Percentiles rank a stretch among this genome's conserved stretches.
These are phyloP conservation scores for Jaculus jaculus DNA, from an alignment of 2,113 vertebrate species.

Conservation along the genomic window DNA sequence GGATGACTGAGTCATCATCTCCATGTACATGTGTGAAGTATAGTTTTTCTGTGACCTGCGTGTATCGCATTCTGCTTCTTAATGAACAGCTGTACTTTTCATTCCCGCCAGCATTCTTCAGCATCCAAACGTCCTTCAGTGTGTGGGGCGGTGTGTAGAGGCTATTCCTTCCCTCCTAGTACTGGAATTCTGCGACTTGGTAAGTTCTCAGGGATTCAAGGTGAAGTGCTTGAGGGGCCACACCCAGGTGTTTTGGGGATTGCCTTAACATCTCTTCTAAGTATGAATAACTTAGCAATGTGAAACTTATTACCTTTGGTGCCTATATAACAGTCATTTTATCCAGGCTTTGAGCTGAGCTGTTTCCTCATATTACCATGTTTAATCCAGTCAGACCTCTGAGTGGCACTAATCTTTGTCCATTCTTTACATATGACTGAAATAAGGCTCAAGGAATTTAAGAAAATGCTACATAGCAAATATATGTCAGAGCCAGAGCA, in stretches of 20 bases:
- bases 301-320: not conserved
- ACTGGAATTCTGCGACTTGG: conserved; percentile 98
- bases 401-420: not conserved
- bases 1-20: too few relatives aligned
- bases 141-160: conserved; percentile 95
- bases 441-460: not conserved
- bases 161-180: conserved; percentile 95
- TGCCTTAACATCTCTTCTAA: not conserved
- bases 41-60: too few relatives aligned
- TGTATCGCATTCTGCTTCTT: not conserved
- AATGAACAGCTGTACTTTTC: conserved; percentile 9
- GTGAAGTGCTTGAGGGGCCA: not conserved
- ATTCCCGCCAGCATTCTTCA: conserved; percentile 84
- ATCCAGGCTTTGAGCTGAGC: not conserved
- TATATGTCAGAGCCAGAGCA: not conserved
- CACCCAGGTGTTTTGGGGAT: not conserved
- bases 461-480: not conserved
- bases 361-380: not conserved
- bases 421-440: not conserved
- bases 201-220: conserved; percentile 83
- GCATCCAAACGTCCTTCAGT: conserved; percentile 97
- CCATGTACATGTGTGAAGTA: too few relatives aligned
- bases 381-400: not conserved
- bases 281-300: not conserved
- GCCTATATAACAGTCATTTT: not conserved